Evolutionary conservation across 2,113 vertebrate species (phyloP).

Genomic region (Carollia perspicillata): DNA sequence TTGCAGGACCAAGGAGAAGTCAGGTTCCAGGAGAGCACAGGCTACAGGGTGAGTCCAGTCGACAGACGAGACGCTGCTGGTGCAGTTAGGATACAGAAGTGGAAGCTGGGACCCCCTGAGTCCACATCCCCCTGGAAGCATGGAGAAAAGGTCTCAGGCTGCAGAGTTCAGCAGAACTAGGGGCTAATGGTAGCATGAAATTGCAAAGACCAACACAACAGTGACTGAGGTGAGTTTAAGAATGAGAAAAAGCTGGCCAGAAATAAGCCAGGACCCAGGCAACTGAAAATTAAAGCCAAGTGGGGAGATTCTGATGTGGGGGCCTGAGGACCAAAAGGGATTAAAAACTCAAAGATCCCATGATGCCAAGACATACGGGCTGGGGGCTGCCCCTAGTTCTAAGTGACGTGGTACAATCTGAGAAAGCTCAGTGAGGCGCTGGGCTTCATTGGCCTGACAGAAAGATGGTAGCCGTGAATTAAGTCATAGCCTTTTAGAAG

Average conservation of each 20-base stretch:
- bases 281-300: neutral
- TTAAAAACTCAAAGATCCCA: neutral
- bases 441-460: neutral
- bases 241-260: neutral
- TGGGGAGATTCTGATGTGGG: neutral
- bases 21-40: neutral
- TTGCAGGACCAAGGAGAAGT: neutral
- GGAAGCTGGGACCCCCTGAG: neutral
- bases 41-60: neutral
- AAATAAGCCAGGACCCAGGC: neutral
- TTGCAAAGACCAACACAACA: neutral
- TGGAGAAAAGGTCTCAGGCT: neutral
- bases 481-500: neutral
- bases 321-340: neutral
- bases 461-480: neutral
- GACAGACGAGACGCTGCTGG: too few species aligned
- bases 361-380: neutral
- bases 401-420: neutral
- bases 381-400: neutral
- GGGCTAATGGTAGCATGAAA: neutral
- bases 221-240: neutral
- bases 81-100: rapidly evolving
- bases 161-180: neutral
- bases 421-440: neutral
- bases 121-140: too few species aligned